Base-by-base conservation (phyloP, 2,888 invertebrate genomes). In the Sepiola atlantica region DNA sequence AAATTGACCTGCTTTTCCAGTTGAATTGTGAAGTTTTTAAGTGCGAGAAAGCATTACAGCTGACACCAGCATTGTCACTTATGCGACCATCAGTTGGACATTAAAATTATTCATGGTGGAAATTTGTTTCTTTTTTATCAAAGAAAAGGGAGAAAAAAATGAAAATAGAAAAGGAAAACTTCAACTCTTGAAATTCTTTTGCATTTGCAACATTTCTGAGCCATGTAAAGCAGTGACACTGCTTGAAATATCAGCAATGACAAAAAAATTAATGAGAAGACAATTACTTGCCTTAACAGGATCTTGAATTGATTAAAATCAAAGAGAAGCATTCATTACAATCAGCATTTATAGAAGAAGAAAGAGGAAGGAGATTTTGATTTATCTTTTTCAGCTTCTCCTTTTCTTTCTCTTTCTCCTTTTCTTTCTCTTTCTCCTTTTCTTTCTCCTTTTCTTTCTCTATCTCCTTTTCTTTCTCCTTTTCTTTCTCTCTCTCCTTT, bases 1-100 rank as follows among this genome's bases (percentile, higher is more conserved):
- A 10, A 77, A n/a, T 10, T 10, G 77, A 28, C 28, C 28, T 77
- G 77, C 77, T 77, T 77, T 77, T n/a, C 18, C n/a, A n/a, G n/a
- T 77, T 77, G 77, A n/a, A n/a, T 77, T 77, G n/a, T 77, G 77
- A 77, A 77, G 77, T 77, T 77, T 77, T n/a, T 77, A n/a, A 77
- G 77, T 10, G n/a, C n/a, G n/a, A 77, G n/a, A 77, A 10, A 77
- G n/a, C 77, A 77, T 77, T 77, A 77, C n/a, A 77, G n/a, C 77
- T n/a, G n/a, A n/a, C 28, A 77, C n/a, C 77, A 77, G 28, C n/a
- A n/a, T n/a, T 77, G 77, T n/a, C 77, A 28, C 2, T 77, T n/a
- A 77, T 77, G 28, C 77, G 28, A 77, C 77, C 77, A 77, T 77
- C 77, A 77, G 77, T n/a, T 77, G 77, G n/a, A n/a, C 16, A 28